A percentile compares a stretch with the other conserved stretches of the same genome.
phyloP scores from a whole-genome alignment of 2,113 vertebrate genomes.

The Alethe diademata region DNA sequence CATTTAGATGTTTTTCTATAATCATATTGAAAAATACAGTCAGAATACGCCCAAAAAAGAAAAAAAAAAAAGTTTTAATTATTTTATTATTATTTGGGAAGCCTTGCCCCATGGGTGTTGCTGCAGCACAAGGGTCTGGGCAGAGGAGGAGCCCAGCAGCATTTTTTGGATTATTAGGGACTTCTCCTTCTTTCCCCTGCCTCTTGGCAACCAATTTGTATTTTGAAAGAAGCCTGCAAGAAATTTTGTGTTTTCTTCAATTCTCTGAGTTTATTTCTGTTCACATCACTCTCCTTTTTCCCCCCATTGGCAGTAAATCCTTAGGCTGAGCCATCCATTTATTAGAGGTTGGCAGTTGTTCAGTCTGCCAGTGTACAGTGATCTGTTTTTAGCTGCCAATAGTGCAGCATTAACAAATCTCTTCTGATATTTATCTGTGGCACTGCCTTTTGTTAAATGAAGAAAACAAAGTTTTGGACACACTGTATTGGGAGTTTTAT shows the following conservation, averaged over 20 bases:
- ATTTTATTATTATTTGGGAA: background rate
- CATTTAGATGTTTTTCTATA: background rate
- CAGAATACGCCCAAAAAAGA: background rate
- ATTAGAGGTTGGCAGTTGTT: slow-evolving; percentile 54
- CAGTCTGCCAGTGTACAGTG: slow-evolving; percentile 22
- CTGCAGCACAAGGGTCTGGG: background rate
- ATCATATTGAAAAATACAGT: background rate
- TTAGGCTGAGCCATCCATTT: slow-evolving; percentile 54
- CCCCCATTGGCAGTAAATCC: slow-evolving; percentile 61
- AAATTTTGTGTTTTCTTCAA: slow-evolving; percentile 34
- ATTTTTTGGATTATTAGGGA: background rate
- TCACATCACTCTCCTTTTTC: background rate
- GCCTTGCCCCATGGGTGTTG: background rate
- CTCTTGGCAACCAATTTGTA: background rate
- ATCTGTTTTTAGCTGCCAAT: slow-evolving; percentile 69
- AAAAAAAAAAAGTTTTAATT: background rate
- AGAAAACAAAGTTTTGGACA: slow-evolving; percentile 50
- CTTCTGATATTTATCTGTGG: slow-evolving; percentile 61
- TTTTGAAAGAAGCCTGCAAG: slow-evolving; percentile 13
- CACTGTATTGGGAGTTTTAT: slow-evolving; percentile 28
- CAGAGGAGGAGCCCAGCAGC: background rate
- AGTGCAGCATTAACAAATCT: slow-evolving; percentile 64
- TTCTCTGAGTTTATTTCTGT: slow-evolving; percentile 25
- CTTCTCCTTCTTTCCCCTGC: background rate
- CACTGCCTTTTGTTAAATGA: slow-evolving; percentile 58